These are phyloP conservation scores for Mermis nigrescens DNA, from an alignment of 2,888 invertebrate species.

Conservation along the genomic window DNA sequence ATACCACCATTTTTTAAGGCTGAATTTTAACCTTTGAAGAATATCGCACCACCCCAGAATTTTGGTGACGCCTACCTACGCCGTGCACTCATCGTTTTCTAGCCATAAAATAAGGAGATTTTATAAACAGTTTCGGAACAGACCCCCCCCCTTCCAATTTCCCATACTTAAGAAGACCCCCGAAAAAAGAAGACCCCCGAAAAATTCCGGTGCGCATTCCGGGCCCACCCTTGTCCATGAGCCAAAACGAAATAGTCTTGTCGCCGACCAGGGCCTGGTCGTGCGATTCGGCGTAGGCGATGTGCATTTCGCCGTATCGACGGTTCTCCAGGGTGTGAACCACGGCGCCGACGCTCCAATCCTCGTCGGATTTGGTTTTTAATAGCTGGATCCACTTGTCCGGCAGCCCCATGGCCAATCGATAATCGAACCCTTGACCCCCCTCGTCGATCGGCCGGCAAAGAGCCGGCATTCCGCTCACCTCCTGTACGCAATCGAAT, in stretches of 20 bases:
- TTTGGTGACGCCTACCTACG: too few species aligned
- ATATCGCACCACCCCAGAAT: too few species aligned
- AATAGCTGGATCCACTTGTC: constrained; percentile 75
- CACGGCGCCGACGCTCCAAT: constrained; percentile 78
- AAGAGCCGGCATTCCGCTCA: constrained; percentile 92
- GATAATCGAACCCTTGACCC: constrained; percentile 75
- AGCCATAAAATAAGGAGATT: too few species aligned
- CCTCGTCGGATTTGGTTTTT: constrained; percentile 52
- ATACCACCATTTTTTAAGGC: too few species aligned
- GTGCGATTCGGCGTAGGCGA: constrained; percentile 93
- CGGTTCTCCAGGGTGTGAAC: constrained; percentile 80
- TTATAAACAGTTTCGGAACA: too few species aligned
- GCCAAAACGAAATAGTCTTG: constrained; percentile 95
- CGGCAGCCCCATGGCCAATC: constrained; percentile 96
- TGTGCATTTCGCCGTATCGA: constrained; percentile 83
- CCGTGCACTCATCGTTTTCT: too few species aligned
- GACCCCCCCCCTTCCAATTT: too few species aligned
- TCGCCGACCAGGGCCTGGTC: constrained; percentile 96
- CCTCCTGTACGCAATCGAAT: too few species aligned
- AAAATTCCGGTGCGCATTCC: not conserved
- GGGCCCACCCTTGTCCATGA: constrained; percentile 30
- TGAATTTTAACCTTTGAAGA: too few species aligned
- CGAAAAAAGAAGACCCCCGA: not conserved
- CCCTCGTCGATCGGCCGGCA: constrained; percentile 83
- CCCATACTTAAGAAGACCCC: too few species aligned